These are phyloP conservation scores for Caradrina kadenii DNA, from an alignment of 2,888 invertebrate species.

Conservation along the genomic window DNA sequence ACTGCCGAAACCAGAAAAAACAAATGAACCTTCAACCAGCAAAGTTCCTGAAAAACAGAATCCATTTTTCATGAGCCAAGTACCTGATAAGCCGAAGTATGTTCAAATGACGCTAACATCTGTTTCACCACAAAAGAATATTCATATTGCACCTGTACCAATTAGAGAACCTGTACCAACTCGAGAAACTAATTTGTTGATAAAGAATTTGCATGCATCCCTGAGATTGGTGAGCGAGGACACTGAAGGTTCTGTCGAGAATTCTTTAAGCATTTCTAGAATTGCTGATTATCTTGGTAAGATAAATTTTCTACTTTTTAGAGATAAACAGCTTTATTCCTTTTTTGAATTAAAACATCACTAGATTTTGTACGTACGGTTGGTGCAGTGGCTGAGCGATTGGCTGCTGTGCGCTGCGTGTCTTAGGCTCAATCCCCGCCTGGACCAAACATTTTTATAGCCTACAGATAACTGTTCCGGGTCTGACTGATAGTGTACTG, in stretches of 20 bases:
- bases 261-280: constrained; percentile 84
- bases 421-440: no score
- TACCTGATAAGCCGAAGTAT: constrained; percentile 62
- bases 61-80: constrained; percentile 59
- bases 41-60: constrained; percentile 50
- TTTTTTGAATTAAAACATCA: no score
- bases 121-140: constrained; percentile 61
- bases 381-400: no score
- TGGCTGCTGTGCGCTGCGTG: no score
- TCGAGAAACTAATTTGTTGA: constrained; percentile 75
- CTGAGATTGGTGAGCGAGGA: constrained; percentile 74
- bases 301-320: constrained; percentile 26
- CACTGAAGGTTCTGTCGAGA: constrained; percentile 78
- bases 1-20: constrained; percentile 42
- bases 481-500: no score
- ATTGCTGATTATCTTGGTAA: constrained; percentile 85
- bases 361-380: no score
- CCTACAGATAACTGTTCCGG: no score
- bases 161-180: constrained; percentile 26
- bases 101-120: constrained; percentile 59
- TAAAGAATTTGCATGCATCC: constrained; percentile 76
- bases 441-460: no score
- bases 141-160: constrained; percentile 40
- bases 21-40: constrained; percentile 41
- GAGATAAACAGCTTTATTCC: no score